Evolutionary conservation across 2,797 vertebrate genomes (phyloP).

Genomic region (Microctenopoma stevenorrisi): DNA sequence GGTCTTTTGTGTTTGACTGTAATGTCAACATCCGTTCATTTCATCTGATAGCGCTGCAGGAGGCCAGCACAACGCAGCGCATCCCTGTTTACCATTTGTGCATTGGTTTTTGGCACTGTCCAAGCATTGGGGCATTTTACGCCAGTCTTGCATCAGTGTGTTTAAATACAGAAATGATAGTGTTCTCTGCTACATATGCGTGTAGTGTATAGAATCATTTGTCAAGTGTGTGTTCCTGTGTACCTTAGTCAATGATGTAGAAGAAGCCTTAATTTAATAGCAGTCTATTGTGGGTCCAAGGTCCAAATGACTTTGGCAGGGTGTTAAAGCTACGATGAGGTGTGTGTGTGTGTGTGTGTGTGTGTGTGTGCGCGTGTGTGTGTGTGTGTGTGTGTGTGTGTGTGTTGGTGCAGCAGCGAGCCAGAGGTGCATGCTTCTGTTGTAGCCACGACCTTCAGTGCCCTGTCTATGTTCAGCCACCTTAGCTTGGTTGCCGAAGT

Average conservation of each 20-base stretch:
- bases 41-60: conserved; percentile 40
- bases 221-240: conserved; percentile 33
- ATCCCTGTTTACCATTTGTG: conserved; percentile 71
- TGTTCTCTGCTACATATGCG: conserved; percentile 52
- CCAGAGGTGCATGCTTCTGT: conserved; percentile 30
- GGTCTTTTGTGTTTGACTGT: conserved; percentile 40
- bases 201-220: conserved; percentile 29
- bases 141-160: conserved; percentile 72
- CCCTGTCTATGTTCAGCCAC: conserved; percentile 41
- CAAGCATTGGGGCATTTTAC: conserved; percentile 56
- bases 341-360: conserved; percentile 25
- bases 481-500: conserved; percentile 45
- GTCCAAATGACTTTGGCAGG: conserved; percentile 43
- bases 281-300: conserved; percentile 15
- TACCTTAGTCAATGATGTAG: conserved; percentile 35
- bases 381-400: conserved; percentile 30
- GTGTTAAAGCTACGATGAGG: conserved; percentile 24
- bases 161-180: conserved; percentile 72
- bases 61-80: conserved; percentile 62
- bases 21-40: conserved; percentile 45
- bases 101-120: conserved; percentile 51
- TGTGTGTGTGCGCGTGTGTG: conserved; percentile 6
- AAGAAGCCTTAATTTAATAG: conserved; percentile 37
- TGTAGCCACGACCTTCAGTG: conserved; percentile 50
- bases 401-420: conserved; percentile 48